Percentiles rank a stretch among this genome's conserved stretches.
Conservation (phyloP, 2,888 invertebrate genomes). For the Glaucopsyche alexis region DNA sequence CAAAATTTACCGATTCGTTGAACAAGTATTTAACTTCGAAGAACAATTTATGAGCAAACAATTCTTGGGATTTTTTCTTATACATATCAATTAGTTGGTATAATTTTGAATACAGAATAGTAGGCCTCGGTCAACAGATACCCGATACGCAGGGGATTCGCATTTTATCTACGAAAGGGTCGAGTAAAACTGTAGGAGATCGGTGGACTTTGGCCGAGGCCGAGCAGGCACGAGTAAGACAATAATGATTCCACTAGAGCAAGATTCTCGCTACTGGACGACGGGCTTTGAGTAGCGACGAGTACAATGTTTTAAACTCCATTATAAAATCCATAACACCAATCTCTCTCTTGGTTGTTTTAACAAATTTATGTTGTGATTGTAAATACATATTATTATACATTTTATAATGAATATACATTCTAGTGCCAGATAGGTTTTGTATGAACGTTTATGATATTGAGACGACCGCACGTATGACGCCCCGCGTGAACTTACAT, state of each 20-base stretch:
- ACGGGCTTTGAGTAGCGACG: background rate
- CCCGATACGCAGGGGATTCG: background rate
- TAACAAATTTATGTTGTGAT: slow-evolving; percentile 78
- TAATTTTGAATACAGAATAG: slow-evolving; percentile 20
- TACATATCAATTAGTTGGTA: slow-evolving; percentile 60
- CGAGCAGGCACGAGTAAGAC: slow-evolving; percentile 25
- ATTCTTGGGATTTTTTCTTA: slow-evolving; percentile 51
- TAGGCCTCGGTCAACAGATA: background rate
- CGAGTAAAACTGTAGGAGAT: background rate
- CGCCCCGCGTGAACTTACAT: slow-evolving; percentile 4
- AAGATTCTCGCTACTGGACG: background rate
- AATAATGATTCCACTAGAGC: slow-evolving; percentile 25
- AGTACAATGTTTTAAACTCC: slow-evolving; percentile 25
- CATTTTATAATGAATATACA: slow-evolving; percentile 78
- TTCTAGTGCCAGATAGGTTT: slow-evolving; percentile 78
- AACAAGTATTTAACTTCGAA: slow-evolving; percentile 1
- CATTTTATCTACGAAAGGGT: background rate
- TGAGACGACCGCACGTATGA: background rate
- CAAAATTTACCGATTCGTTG: slow-evolving; percentile 26
- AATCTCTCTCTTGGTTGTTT: slow-evolving; percentile 74
- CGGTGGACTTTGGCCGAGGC: background rate
- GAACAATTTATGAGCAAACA: slow-evolving; percentile 40
- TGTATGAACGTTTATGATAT: slow-evolving; percentile 70
- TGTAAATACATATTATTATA: slow-evolving; percentile 77
- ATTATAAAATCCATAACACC: slow-evolving; percentile 54